Evolutionary conservation across 2,113 vertebrate genomes (phyloP), one percentile per base, ranked within the genome.

Genomic region (Pelusios castaneus): DNA sequence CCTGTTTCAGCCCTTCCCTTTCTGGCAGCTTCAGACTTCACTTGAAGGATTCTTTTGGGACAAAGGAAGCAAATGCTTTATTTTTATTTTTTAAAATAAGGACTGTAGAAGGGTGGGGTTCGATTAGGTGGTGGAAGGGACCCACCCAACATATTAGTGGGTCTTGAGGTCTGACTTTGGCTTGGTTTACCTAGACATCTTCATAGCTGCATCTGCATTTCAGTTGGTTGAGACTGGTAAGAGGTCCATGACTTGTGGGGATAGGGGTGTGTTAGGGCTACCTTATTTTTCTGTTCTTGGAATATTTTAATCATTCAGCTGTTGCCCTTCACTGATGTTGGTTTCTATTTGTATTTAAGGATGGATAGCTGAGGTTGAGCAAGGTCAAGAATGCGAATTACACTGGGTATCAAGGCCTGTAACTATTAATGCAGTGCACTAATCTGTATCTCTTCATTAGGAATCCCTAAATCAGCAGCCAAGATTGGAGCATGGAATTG

Each of bases 301-400:
- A 13, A 90, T 55, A 86, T 52, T 54, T 58, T 70, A n/a, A 52
- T 87, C 85, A 75, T 95, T 93, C 80, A 76, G 77, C 76, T 12
- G 56, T 92, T 95, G 94, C 94, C 93, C 94, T 97, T 94, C 95
- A 92, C 94, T 54, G 94, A 91, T 80, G 85, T 96, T 88, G 47
- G 77, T 85, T 89, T 86, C 78, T 56, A 31, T 73, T 84, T 89
- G 38, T 83, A 47, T 83, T 93, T 85, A 73, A 87, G 24, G 77
- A 31, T 56, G 34, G 4, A 10, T 19, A 22, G 22, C 27, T 56
- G 25, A 56, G 55, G 25, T 25, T 13, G 41, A 75, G 22, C 41
- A 75, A 43, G 22, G 25, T 13, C 38, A 25, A 19, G 16, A 38
- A 7, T 67, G 63, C 16, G 17, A 67, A 67, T 8, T 3, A 10